Percentiles rank a stretch among this genome's conserved stretches.
Evolutionary conservation across 2,113 vertebrate genomes (phyloP).

Genomic region (Carollia perspicillata): DNA sequence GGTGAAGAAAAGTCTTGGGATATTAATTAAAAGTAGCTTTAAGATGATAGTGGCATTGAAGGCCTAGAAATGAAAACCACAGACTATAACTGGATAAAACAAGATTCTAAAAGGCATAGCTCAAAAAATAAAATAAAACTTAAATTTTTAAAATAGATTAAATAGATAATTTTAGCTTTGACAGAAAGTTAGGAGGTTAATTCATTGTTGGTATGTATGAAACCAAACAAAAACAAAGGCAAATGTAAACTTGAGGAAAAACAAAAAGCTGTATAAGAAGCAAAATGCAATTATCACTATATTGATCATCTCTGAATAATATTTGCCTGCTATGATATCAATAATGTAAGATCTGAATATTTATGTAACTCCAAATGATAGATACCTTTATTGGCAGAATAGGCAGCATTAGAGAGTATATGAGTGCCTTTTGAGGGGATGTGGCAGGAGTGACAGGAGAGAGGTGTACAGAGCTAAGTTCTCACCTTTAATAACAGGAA

Average conservation of each 20-base stretch:
- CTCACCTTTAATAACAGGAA: neutral
- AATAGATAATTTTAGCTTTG: neutral
- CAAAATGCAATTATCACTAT: neutral
- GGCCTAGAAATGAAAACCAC: neutral
- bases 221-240: neutral
- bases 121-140: neutral
- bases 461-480: neutral
- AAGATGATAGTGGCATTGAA: neutral
- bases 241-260: constrained; percentile 14
- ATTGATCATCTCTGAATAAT: neutral
- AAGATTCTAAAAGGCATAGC: neutral
- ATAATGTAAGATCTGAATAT: neutral
- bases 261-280: neutral
- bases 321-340: neutral
- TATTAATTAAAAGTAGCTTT: neutral
- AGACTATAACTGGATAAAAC: neutral
- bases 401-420: neutral
- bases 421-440: neutral
- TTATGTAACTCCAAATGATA: neutral
- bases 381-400: neutral
- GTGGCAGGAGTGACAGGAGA: neutral
- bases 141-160: neutral
- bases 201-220: neutral
- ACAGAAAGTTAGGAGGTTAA: neutral
- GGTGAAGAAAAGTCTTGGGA: neutral